These are phyloP conservation scores for Macrosiphum euphorbiae DNA, from an alignment of 2,888 invertebrate genomes.

Conservation along the genomic window DNA sequence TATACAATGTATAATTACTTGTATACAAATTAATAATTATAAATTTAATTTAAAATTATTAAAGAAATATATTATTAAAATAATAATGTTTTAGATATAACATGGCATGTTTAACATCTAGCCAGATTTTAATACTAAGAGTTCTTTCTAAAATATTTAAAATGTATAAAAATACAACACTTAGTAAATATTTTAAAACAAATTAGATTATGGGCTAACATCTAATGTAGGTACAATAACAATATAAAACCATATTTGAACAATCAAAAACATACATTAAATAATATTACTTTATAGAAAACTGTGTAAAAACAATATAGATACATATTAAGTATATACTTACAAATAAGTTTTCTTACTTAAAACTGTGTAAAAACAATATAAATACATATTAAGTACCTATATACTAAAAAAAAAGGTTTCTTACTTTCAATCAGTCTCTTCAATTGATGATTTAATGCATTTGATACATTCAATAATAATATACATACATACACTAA, in stretches of 20 bases:
- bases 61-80: background rate
- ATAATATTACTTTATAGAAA: background rate
- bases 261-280: background rate
- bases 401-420: background rate
- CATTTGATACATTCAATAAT: background rate
- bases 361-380: background rate
- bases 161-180: background rate
- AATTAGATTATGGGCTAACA: background rate
- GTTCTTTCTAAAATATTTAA: background rate
- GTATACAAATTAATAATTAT: background rate
- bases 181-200: background rate
- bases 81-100: background rate
- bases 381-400: background rate
- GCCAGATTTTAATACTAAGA: background rate
- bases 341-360: conserved; percentile 4
- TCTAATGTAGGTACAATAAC: background rate
- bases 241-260: background rate
- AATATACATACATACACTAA: background rate
- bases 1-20: background rate
- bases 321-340: background rate
- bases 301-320: background rate
- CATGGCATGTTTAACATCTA: background rate
- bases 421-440: conserved; percentile 26
- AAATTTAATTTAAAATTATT: background rate
- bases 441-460: background rate